Base-by-base conservation (phyloP, 1,140 invertebrate species). In the Drosophila subobscura region DNA sequence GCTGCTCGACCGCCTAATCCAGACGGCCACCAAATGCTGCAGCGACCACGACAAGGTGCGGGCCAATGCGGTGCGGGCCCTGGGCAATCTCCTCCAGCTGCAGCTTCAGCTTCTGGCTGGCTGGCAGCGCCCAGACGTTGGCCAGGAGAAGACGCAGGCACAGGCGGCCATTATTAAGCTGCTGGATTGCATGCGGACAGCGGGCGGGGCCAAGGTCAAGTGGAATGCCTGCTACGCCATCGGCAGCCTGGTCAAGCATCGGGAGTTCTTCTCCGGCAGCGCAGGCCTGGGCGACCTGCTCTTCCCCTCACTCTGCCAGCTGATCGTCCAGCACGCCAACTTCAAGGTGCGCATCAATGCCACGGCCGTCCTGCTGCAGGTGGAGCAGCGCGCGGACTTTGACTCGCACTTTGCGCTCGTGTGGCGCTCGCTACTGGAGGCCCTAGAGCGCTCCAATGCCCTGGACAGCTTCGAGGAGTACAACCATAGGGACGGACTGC, bases 171-270 rank as follows among this genome's bases (percentile, higher is more conserved):
- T 96, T 56, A 91, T 93, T 59, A 93, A 94, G 51, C 92, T 98
- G 20, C 92, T 96, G 52, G 94, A 94, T 71, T 95, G 94, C 85
- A 93, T 95, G 20, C 93, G 92, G 1, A 93, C 93, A 27, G 95
- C 95, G 40, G 94, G 93, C 50, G 95, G 96, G 78, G 96, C 97
- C 94, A 97, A 97, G 92, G 96, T 97, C 6, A 93, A 96, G 47
- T 98, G 97, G 97, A 98, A 98, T 92, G 95, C 97, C 7, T 98
- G 97, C 89, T 96, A 97, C 91, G 96, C 97, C 12, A 90, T 97
- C 10, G 96, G 96, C 20, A 96, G 96, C 74, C 92, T 95, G 44
- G 93, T 97, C 89, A 94, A 94, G 75, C 96, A 96, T 91, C 84
- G 92, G 3, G 77, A 91, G 6, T 89, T 96, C 2, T 94, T 94